Evolutionary conservation across 1,140 invertebrate genomes (phyloP).

Genomic region (Eriocheir sinensis): DNA sequence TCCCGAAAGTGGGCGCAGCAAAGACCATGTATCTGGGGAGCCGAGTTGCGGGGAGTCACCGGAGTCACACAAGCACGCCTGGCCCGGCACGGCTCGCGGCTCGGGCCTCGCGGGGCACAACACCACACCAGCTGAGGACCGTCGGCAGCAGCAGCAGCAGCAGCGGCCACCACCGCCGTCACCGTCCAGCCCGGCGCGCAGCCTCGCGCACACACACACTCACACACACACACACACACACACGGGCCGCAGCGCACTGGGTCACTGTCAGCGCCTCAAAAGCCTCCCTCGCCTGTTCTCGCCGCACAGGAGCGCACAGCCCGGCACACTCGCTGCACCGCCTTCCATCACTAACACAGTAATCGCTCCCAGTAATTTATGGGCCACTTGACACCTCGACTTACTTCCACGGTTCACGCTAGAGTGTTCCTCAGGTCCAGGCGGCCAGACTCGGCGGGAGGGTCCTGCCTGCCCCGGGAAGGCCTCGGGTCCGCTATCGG

Average conservation of each 20-base stretch:
- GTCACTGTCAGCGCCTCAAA: neutral
- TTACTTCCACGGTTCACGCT: slow-evolving; percentile 34
- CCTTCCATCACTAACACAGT: slow-evolving; percentile 40
- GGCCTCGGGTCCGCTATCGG: neutral
- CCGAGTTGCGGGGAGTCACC: neutral
- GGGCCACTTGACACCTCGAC: neutral
- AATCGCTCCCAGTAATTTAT: slow-evolving; percentile 19
- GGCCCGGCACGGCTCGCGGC: too few species aligned
- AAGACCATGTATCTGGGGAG: slow-evolving; percentile 24
- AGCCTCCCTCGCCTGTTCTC: neutral
- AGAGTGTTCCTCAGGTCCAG: neutral
- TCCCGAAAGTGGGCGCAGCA: neutral
- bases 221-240: slow-evolving; percentile 25
- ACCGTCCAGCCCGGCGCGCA: neutral
- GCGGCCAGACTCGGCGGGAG: neutral
- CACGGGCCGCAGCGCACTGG: neutral
- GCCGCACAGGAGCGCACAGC: neutral
- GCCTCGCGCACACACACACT: neutral
- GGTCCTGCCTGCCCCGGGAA: neutral
- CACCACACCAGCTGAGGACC: neutral
- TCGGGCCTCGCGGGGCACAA: neutral
- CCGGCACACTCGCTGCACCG: neutral
- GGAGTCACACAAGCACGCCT: too few species aligned
- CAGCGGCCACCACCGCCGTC: neutral
- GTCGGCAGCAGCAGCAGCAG: neutral